Conservation (phyloP, 1,140 invertebrate species). For the Drosophila ambigua region DNA sequence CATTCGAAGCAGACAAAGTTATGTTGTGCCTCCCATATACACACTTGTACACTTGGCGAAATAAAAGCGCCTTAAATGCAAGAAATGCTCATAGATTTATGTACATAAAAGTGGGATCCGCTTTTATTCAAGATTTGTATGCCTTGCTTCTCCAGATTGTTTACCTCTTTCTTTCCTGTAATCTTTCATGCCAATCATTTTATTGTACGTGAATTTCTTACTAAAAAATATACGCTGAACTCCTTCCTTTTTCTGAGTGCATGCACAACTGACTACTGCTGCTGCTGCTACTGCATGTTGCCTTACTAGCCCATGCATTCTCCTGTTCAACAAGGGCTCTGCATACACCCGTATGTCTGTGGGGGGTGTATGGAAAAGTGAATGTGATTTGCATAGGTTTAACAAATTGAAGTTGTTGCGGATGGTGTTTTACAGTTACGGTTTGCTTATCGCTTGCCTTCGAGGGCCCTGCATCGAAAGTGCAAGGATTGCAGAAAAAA, state of each 20-base stretch:
- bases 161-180: too few species aligned
- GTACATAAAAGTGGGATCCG: too few species aligned
- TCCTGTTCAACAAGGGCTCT: constrained; percentile 27
- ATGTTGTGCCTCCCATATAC: constrained; percentile 53
- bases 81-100: too few species aligned
- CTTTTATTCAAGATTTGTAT: too few species aligned
- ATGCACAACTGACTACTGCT: constrained; percentile 9
- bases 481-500: too few species aligned
- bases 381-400: constrained; percentile 59
- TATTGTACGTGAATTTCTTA: too few species aligned
- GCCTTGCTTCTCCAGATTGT: too few species aligned
- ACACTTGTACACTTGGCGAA: too few species aligned
- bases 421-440: constrained; percentile 29
- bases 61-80: too few species aligned
- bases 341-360: constrained; percentile 6
- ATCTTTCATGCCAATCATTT: too few species aligned
- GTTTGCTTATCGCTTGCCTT: constrained; percentile 15
- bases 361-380: constrained; percentile 41
- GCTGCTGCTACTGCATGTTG: constrained; percentile 1
- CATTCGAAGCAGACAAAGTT: constrained; percentile 73
- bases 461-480: not conserved
- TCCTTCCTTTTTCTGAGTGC: not conserved
- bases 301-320: constrained; percentile 8
- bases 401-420: constrained; percentile 57
- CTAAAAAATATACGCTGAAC: not conserved